phyloP scores from a whole-genome alignment of 2,113 vertebrate species.

The Heloderma charlesbogerti region DNA sequence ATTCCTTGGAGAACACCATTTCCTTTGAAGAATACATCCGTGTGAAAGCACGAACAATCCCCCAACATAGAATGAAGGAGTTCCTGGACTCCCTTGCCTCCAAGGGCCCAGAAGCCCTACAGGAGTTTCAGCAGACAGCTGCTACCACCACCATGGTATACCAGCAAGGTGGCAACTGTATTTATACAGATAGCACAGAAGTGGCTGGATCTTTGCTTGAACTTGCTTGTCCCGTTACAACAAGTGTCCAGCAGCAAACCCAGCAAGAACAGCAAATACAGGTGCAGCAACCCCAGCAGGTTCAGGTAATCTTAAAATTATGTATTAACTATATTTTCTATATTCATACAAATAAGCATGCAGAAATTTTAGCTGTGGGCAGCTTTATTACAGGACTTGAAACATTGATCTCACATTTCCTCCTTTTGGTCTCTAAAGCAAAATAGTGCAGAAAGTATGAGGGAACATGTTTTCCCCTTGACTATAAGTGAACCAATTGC shows the following conservation, averaged over 20 bases:
- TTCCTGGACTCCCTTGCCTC: slow-evolving; percentile 96
- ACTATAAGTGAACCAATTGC: not conserved
- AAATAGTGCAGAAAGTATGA: not conserved
- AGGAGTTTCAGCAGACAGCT: slow-evolving; percentile 95
- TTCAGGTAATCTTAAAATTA: slow-evolving; percentile 77
- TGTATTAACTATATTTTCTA: not conserved
- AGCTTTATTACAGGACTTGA: not conserved
- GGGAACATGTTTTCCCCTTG: not conserved
- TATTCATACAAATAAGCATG: not conserved
- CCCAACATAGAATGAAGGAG: slow-evolving; percentile 99
- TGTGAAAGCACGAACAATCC: slow-evolving; percentile 95
- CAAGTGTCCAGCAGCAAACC: slow-evolving; percentile 83
- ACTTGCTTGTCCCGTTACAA: slow-evolving; percentile 95
- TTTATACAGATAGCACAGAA: slow-evolving; percentile 98
- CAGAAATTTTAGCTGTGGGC: not conserved
- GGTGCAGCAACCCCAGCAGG: slow-evolving; percentile 84
- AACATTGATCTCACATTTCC: not conserved
- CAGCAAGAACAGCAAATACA: slow-evolving; percentile 84
- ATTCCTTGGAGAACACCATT: slow-evolving; percentile 97
- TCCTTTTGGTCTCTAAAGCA: not conserved
- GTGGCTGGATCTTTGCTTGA: slow-evolving; percentile 98
- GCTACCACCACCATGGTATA: slow-evolving; percentile 93
- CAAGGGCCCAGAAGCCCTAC: slow-evolving; percentile 95
- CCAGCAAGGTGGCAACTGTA: slow-evolving; percentile 93
- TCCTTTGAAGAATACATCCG: slow-evolving; percentile 99